Evolutionary conservation across 2,888 invertebrate species (phyloP), one percentile per base, ranked within the genome.

Genomic region (Drosophila setosimentum): DNA sequence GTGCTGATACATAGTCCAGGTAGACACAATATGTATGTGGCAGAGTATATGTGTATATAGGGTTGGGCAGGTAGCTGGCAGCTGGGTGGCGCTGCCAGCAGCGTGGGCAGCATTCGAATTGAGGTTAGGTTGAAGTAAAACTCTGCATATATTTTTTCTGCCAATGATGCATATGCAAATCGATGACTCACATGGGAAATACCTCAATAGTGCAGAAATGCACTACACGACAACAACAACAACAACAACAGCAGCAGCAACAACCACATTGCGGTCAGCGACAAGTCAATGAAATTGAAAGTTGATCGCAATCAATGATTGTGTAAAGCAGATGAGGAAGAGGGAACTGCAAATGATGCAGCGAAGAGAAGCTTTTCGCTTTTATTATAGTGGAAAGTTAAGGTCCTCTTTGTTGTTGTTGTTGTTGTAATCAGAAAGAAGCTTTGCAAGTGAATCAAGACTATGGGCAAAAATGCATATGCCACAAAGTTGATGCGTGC

Each of bases 141-240:
- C 32, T 57, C 40, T 30, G 54, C 59, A 49, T 49, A 35, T 21
- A 49, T 37, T 29, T 60, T 60, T 54, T 57, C 53, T 72, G 68
- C 42, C 42, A 82, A 65, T 74, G 66, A 59, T 24, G 45, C 24
- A 45, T 58, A 76, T 78, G 89, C 74, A 86, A 81, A 76, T 71
- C n/a, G 57, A 82, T 87, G 84, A 88, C 68, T 89, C 89, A 87
- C 59, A 69, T 73, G 87, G 86, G 90, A 85, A 87, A 85, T 74
- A 78, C 86, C 90, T 58, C 45, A 74, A 55, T 80, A 68, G 71
- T 68, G 64, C 62, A 70, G n/a, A 37, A 48, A 40, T 70, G 58
- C 61, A 62, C 64, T 67, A 60, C 66, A 30, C 30, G 21, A 61
- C 67, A 54, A 57, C 60, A 68, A 60, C 50, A 51, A 61, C 45